Percentiles rank a stretch among this genome's conserved stretches.
Evolutionary conservation across 2,797 vertebrate genomes (phyloP).

Genomic region (Hemitrygon akajei): DNA sequence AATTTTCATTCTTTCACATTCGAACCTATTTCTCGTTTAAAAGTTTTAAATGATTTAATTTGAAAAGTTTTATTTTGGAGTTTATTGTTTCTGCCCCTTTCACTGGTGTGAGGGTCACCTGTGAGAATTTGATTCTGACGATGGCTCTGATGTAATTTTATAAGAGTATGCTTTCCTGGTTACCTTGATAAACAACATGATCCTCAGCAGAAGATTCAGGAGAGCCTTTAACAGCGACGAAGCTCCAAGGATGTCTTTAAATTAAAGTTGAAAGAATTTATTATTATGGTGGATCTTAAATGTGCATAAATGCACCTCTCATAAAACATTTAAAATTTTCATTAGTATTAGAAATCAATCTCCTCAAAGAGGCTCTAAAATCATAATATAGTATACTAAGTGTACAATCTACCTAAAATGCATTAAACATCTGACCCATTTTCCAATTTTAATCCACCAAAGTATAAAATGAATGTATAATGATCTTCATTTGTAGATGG

Average conservation of each 20-base stretch:
- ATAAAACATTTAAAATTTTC: background rate
- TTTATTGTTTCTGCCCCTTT: background rate
- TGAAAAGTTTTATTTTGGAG: too few species aligned
- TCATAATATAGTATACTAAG: background rate
- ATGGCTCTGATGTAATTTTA: too few species aligned
- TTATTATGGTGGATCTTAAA: slow-evolving; percentile 47
- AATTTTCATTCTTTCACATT: background rate
- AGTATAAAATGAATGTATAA: background rate
- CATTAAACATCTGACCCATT: background rate
- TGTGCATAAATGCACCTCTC: slow-evolving; percentile 42
- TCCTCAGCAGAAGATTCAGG: slow-evolving; percentile 74
- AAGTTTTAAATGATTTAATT: too few species aligned
- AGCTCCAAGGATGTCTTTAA: slow-evolving; percentile 85
- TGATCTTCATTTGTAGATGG: background rate
- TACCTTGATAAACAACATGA: slow-evolving; percentile 83
- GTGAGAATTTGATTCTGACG: too few species aligned
- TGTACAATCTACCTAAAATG: background rate
- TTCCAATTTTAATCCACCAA: background rate
- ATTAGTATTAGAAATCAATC: background rate
- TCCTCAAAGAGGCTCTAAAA: background rate
- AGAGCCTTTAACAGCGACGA: slow-evolving; percentile 79
- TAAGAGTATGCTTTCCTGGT: background rate
- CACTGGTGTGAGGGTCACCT: too few species aligned
- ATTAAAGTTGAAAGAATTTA: slow-evolving; percentile 46
- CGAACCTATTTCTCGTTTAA: too few species aligned